Base-by-base conservation (phyloP, 2,113 vertebrate genomes). In the Heterochromis multidens region DNA sequence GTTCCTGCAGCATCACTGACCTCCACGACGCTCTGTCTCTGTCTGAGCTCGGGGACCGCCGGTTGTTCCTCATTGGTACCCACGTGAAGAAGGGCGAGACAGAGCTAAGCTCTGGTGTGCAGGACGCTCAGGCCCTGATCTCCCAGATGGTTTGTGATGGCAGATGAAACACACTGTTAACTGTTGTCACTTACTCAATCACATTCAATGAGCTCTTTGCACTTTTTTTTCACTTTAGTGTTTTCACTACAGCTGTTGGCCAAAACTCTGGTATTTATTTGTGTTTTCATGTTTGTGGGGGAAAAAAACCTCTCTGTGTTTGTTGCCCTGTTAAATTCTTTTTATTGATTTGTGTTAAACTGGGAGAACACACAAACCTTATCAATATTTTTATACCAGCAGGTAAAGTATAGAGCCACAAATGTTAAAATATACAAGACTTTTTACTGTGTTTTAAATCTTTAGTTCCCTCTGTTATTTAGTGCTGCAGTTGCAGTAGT, bases 51-150 rank as follows among this genome's bases (percentile, higher is more conserved):
- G 98, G 98, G 1, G 97, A 98, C 1, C 80, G 98, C 43, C 97
- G 95, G 92, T 80, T 99, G 91, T 98, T 97, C 94, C 94, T 99
- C 91, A 98, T 99, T 78, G 96, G 97, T 29, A 99, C 97, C 5
- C 90, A 96, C 1, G 96, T 95, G 88, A 93, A 88, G 86, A 95
- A 95, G 80, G 96, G 96, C 0, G 94, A 96, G 76, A 86, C 93
- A 0, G 96, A 97, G 89, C 94, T 96, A 27, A 95, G 97, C 43
- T 93, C 96, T 1, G 94, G 96, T 11, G 95, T 98, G 43, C 96
- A 96, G 91, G 98, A 99, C 52, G 97, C 97, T 29, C 95, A 93
- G 43, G 97, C 98, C 65, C 94, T 99, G 83, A 98, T 99, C 87
- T 77, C 95, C 4, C 96, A 98, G 86, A 94, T 99, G 94, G 95